Conservation (phyloP, 2,888 invertebrate species). For the Harpalus rufipes region DNA sequence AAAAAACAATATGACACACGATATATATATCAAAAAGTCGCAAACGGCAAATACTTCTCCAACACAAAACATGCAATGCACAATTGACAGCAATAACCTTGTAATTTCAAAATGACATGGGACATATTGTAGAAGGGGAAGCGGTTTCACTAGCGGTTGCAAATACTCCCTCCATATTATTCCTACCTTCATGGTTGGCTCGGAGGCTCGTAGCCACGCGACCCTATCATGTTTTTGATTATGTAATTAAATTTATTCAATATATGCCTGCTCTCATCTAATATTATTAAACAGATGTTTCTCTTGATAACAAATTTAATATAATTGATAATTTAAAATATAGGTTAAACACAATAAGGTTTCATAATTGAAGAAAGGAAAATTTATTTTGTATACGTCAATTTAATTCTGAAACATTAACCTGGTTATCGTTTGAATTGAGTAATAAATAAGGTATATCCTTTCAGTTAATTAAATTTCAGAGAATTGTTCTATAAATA, state of each 20-base stretch:
- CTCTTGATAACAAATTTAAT: conserved; percentile 27
- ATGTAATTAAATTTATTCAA: conserved; percentile 40
- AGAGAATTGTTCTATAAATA: conserved; percentile 56
- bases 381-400: conserved; percentile 17
- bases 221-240: conserved; percentile 14
- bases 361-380: neutral
- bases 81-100: no score
- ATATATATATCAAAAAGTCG: no score
- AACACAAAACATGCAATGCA: no score
- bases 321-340: conserved; percentile 21
- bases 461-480: conserved; percentile 57
- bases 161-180: no score
- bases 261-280: conserved; percentile 22
- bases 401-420: conserved; percentile 46
- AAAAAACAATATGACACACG: no score
- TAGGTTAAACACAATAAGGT: no score
- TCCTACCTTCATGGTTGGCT: no score
- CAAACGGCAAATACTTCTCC: no score
- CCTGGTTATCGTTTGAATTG: conserved; percentile 43
- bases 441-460: conserved; percentile 47
- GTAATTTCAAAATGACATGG: no score
- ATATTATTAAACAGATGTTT: conserved; percentile 38
- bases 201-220: no score
- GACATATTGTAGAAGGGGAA: no score
- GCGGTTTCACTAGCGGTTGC: no score